Evolutionary conservation across 2,888 invertebrate species (phyloP).

Genomic region (Blomia tropicalis): DNA sequence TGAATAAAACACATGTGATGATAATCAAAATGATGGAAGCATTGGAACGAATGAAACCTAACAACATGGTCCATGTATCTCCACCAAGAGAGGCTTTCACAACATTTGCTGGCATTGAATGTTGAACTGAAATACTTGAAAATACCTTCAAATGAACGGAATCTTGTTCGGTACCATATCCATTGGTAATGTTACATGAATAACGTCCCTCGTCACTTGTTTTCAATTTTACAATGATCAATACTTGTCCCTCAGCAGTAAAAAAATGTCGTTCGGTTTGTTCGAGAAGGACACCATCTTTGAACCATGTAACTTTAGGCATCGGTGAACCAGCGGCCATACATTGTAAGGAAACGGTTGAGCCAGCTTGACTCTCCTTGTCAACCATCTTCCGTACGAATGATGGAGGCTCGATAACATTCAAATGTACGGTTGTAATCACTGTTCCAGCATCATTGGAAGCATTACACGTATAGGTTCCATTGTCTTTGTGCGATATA

Average conservation of each 20-base stretch:
- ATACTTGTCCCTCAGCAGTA: conserved; percentile 65
- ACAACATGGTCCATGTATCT: conserved; percentile 42
- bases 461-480: conserved; percentile 82
- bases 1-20: conserved; percentile 76
- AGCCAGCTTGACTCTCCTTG: conserved; percentile 62
- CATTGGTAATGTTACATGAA: conserved; percentile 75
- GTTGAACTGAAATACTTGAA: not conserved
- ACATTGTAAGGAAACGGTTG: conserved; percentile 71
- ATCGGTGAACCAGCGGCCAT: conserved; percentile 67
- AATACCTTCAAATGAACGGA: conserved; percentile 46
- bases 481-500: conserved; percentile 71
- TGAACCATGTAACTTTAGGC: conserved; percentile 64
- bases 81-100: not conserved
- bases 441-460: conserved; percentile 73
- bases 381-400: conserved; percentile 70
- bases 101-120: not conserved
- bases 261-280: conserved; percentile 67
- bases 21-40: conserved; percentile 76
- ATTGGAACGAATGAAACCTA: conserved; percentile 47
- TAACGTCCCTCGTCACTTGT: conserved; percentile 65
- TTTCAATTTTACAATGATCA: conserved; percentile 67
- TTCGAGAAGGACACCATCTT: conserved; percentile 56
- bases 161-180: conserved; percentile 57
- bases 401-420: conserved; percentile 68
- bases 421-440: conserved; percentile 66